Evolutionary conservation across 2,113 vertebrate genomes (phyloP).

Genomic region (Sterrhoptilus dennistouni): DNA sequence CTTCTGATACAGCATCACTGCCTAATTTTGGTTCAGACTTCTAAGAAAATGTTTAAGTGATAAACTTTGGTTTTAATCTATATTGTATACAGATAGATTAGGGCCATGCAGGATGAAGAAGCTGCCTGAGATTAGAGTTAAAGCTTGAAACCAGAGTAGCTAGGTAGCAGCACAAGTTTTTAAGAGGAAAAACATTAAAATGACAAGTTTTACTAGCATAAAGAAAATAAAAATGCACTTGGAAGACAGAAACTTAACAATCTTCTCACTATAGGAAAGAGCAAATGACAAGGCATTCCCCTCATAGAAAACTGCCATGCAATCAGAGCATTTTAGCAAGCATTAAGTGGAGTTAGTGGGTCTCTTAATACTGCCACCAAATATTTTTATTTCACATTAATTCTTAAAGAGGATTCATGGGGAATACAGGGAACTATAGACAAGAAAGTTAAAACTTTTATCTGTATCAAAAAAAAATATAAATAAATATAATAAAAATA

Average conservation of each 20-base stretch:
- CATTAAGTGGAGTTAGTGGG: neutral
- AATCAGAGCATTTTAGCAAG: neutral
- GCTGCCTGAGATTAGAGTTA: neutral
- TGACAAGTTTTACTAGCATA: neutral
- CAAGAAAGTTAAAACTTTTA: neutral
- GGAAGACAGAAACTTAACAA: neutral
- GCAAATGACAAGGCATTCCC: neutral
- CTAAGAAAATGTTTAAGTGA: neutral
- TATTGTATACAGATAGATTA: neutral
- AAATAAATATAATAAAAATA: neutral
- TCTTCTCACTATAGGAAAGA: neutral
- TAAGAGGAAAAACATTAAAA: neutral
- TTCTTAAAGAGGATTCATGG: neutral
- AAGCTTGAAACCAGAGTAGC: neutral
- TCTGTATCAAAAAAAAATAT: neutral
- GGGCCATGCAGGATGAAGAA: neutral
- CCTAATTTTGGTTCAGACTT: neutral
- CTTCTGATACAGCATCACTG: neutral
- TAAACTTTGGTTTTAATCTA: neutral
- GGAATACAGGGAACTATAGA: neutral
- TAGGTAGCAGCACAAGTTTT: neutral
- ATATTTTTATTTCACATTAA: neutral
- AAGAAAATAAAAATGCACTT: neutral
- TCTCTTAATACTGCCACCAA: neutral
- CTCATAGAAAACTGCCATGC: neutral